Evolutionary conservation across 1,140 invertebrate species (phyloP), one percentile per base, ranked within the genome.

Genomic region (Scaptomyza graminum): DNA sequence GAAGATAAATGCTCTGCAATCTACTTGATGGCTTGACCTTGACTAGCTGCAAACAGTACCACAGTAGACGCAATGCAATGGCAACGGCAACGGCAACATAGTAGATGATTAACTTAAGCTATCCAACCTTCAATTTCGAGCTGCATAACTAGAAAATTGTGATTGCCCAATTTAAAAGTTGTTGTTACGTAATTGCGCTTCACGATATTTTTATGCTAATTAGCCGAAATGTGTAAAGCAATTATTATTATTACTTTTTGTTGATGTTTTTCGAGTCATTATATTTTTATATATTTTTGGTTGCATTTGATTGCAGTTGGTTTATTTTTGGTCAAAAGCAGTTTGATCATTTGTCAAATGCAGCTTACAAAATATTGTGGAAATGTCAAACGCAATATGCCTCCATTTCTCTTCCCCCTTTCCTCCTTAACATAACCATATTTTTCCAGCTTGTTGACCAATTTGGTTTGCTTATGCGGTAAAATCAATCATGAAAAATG

Each of bases 401-500:
- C 25, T 39, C 39, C 13, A 16, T 12, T 16, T 4, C 15, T n/a
- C 3, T 50, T 22, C 16, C 51, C 41, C 18, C 37, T 15, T 31
- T 31, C 2, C 28, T 31, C 28, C 28, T 31, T 31, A 31, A 31
- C 28, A 31, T 31, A 5, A 31, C 28, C 18, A 44, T 56, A 16
- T 57, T 44, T 67, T 51, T 61, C 15, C 54, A 16, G 51, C 11
- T 47, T 41, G 13, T 31, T 75, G 79, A 66, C 78, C 78, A 72
- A 71, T 73, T 73, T 47, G 54, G 77, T 22, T 22, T 22, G 9
- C 25, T 16, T 52, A 43, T 76, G 59, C 52, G 43, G 31, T 22
- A 69, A 78, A 85, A 84, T 82, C 80, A 82, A 82, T 82, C 79
- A 83, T 80, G 77, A 81, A 71, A 76, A 72, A 81, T 80, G 61